phyloP scores from a whole-genome alignment of 2,797 vertebrate species.

The Petrocephalus sullivani region DNA sequence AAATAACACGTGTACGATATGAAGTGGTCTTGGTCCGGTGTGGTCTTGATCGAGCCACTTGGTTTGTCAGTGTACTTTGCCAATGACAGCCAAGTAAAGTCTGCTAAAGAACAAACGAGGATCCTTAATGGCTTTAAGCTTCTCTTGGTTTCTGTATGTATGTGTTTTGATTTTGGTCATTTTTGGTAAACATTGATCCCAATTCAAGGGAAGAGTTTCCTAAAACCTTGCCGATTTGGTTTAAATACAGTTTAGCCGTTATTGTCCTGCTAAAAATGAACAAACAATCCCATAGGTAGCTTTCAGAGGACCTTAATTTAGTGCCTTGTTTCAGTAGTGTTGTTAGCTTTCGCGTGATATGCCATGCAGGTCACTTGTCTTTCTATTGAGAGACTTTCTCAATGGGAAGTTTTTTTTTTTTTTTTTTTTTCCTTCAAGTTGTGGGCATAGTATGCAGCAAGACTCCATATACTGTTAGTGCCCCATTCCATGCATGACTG shows the following conservation, averaged over 20 bases:
- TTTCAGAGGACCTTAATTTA: not conserved
- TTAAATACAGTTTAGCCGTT: not conserved
- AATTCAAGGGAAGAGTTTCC: not conserved
- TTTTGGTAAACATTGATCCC: not conserved
- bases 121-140: not conserved
- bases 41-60: not conserved
- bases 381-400: conserved; percentile 31
- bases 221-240: not conserved
- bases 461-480: conserved; percentile 43
- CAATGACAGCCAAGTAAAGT: not conserved
- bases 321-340: not conserved
- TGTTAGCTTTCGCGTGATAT: not conserved
- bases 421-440: not conserved
- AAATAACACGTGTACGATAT: not conserved
- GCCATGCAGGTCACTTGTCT: conserved; percentile 36
- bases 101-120: not conserved
- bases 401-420: conserved; percentile 28
- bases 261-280: conserved; percentile 8
- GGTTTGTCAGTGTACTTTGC: not conserved
- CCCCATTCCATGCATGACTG: conserved; percentile 64
- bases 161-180: not conserved
- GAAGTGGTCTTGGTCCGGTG: not conserved
- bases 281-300: not conserved
- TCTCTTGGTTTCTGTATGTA: not conserved
- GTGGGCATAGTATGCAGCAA: conserved; percentile 49